Percentiles rank a stretch among this genome's conserved stretches.
Evolutionary conservation across 2,113 vertebrate species (phyloP).

Genomic region (Bufo bufo): DNA sequence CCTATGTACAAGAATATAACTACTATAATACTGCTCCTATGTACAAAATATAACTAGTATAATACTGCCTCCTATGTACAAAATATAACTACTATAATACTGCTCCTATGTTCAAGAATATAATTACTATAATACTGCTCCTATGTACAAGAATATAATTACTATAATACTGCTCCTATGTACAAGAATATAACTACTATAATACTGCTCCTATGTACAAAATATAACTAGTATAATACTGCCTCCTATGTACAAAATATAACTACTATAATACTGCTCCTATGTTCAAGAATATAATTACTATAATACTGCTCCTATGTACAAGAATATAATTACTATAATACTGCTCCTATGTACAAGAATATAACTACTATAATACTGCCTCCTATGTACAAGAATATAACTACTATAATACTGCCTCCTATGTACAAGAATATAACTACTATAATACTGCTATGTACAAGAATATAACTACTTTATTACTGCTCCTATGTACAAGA

Average conservation of each 20-base stretch:
- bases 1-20: background rate
- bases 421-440: too few species aligned
- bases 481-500: background rate
- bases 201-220: slow-evolving; percentile 5
- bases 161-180: background rate
- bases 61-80: background rate
- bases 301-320: background rate
- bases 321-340: slow-evolving; percentile 2
- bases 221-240: too few species aligned
- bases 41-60: background rate
- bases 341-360: background rate
- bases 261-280: background rate
- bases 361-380: slow-evolving; percentile 1
- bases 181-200: slow-evolving; percentile 6
- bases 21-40: background rate
- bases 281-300: background rate
- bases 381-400: background rate
- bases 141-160: background rate
- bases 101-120: background rate
- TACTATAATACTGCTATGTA: background rate
- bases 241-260: too few species aligned
- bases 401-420: background rate
- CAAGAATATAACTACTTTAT: background rate
- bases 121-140: background rate
- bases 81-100: slow-evolving; percentile 7